A percentile compares a stretch with the other conserved stretches of the same genome.
Conservation (phyloP, 2,888 invertebrate species). For the Drosophila differens region DNA sequence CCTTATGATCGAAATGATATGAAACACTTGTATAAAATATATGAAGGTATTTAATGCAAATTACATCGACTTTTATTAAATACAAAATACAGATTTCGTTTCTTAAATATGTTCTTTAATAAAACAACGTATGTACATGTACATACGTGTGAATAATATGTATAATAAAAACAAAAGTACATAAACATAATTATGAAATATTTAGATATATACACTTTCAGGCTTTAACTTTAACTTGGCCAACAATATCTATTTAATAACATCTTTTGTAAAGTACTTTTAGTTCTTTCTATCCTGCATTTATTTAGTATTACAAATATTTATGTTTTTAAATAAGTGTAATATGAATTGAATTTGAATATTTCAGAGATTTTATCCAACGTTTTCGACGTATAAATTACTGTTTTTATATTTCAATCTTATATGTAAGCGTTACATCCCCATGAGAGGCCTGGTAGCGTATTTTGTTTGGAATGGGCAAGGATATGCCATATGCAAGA, state of each 20-base stretch:
- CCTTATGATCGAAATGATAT: background rate
- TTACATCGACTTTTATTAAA: background rate
- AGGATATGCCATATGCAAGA: slow-evolving; percentile 36
- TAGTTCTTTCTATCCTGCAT: background rate
- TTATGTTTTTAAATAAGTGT: background rate
- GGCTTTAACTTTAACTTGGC: background rate
- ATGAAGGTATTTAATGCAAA: background rate
- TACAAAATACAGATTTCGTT: background rate
- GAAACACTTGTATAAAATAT: background rate
- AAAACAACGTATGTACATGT: background rate
- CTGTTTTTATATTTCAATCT: background rate
- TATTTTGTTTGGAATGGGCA: slow-evolving; percentile 12
- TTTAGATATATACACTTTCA: background rate
- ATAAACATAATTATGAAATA: background rate
- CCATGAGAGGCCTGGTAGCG: slow-evolving; percentile 2
- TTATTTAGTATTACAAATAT: background rate
- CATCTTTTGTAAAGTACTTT: background rate
- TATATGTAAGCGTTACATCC: background rate
- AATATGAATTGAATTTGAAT: background rate
- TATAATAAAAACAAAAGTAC: background rate
- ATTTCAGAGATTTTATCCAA: background rate
- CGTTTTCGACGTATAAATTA: background rate
- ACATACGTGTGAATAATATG: background rate
- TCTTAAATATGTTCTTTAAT: background rate
- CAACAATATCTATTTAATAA: background rate